Evolutionary conservation across 2,797 vertebrate species (phyloP).

Genomic region (Sebastes hubbsi): DNA sequence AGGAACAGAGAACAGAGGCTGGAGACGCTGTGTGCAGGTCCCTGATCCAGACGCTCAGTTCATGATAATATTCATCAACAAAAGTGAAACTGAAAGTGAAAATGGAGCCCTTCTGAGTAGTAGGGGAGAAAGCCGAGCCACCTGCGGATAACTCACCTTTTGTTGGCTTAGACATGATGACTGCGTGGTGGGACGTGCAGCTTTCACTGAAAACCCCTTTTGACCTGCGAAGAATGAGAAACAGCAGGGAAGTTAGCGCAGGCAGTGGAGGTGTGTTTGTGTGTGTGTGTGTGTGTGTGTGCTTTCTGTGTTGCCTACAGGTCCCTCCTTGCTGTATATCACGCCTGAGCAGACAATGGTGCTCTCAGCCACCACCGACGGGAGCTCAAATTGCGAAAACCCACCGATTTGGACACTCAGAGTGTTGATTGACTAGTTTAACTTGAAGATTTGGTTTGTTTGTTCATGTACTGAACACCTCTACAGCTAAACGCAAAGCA

Average conservation of each 20-base stretch:
- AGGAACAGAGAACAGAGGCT: not conserved
- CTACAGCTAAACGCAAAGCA: not conserved
- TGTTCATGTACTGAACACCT: not conserved
- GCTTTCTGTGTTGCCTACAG: not conserved
- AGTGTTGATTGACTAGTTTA: not conserved
- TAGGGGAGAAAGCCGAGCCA: not conserved
- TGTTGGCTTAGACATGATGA: conserved; percentile 44
- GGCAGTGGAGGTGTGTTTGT: not conserved
- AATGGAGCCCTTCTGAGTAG: not conserved
- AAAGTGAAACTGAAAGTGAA: conserved; percentile 26
- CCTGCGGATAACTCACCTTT: conserved; percentile 50
- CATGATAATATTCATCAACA: not conserved
- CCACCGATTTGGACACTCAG: not conserved
- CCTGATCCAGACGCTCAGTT: not conserved
- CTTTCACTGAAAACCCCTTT: conserved; percentile 30
- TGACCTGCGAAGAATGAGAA: conserved; percentile 40
- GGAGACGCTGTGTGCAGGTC: not conserved
- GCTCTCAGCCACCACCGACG: not conserved
- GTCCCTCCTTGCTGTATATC: not conserved
- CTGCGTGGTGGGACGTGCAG: not conserved
- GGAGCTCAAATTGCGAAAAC: not conserved
- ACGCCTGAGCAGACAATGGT: not conserved
- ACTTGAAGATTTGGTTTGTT: not conserved
- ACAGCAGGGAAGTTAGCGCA: conserved; percentile 2
- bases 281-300: not conserved